Conservation (phyloP, 2,113 vertebrate genomes). For the Potamarius usumacintae region DNA sequence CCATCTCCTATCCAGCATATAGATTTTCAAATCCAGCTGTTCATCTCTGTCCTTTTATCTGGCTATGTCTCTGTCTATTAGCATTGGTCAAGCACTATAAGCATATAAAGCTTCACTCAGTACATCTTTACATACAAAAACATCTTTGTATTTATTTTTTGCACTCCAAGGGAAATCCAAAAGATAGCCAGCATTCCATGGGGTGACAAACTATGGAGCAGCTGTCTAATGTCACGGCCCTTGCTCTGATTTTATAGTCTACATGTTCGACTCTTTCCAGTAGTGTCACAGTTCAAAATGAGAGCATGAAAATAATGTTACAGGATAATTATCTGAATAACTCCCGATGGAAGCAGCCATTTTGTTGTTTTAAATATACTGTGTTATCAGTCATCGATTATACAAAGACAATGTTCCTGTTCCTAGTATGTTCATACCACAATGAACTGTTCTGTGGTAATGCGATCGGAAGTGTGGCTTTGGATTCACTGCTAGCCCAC, state of each 20-base stretch:
- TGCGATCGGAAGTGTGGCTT: neutral
- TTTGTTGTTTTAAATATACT: neutral
- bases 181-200: constrained; percentile 8
- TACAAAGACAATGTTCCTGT: neutral
- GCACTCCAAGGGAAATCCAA: neutral
- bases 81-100: neutral
- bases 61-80: neutral
- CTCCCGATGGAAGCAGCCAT: neutral
- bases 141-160: constrained; percentile 1
- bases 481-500: neutral
- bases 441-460: neutral
- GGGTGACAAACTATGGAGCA: constrained; percentile 9
- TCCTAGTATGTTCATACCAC: neutral
- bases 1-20: neutral
- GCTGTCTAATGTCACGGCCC: constrained; percentile 1
- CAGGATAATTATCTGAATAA: neutral
- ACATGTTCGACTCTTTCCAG: neutral
- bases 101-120: neutral
- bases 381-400: neutral
- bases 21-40: constrained; percentile 7
- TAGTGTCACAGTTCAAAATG: neutral
- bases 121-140: too few species aligned
- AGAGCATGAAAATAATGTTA: neutral
- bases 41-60: neutral
- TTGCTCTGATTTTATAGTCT: constrained; percentile 9